Evolutionary conservation across 2,888 invertebrate species (phyloP), one percentile per base, ranked within the genome.

Genomic region (Drosophila koepferae): DNA sequence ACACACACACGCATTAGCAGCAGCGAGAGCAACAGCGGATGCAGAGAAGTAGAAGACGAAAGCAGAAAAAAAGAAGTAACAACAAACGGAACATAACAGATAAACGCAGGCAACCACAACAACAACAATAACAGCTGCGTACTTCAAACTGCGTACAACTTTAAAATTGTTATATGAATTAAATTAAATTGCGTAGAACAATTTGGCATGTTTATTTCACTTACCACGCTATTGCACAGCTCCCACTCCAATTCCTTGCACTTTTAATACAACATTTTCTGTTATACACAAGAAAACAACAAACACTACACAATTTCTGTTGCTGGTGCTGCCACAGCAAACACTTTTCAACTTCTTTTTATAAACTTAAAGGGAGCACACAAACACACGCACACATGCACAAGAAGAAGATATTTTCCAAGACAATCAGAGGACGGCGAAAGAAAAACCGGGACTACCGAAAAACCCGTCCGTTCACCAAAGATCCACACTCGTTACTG

Each of bases 331-430:
- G 74, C 60, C 68, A 72, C 79, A 70, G 77, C 80, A 82, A 83
- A 78, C 82, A 78, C 84, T 79, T 77, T 76, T 83, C 72, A 53
- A 84, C 86, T 86, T 86, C 84, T 84, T 85, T 85, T 84, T 86
- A 63, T 86, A 85, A 85, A 85, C 84, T 85, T 77, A 68, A 81
- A 81, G 81, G 81, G 80, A 81, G 63, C 78, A 80, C 41, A 62
- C 49, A 68, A 58, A 62, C 43, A 68, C 43, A 65, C 59, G 20
- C 51, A 51, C 59, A 59, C 46, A 51, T 59, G 62, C 40, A 44
- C 68, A 48, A 48, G 7, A 23, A 67, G 67, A 63, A 83, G 74
- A 83, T 81, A 72, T 83, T 84, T 85, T 83, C 75, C 74, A 72
- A 84, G 77, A 72, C 81, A 84, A 84, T 79, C 79, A 74, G 74